Evolutionary conservation across 1,140 invertebrate genomes (phyloP), one percentile per base, ranked within the genome.

Genomic region (Lasioglossum baleicum): DNA sequence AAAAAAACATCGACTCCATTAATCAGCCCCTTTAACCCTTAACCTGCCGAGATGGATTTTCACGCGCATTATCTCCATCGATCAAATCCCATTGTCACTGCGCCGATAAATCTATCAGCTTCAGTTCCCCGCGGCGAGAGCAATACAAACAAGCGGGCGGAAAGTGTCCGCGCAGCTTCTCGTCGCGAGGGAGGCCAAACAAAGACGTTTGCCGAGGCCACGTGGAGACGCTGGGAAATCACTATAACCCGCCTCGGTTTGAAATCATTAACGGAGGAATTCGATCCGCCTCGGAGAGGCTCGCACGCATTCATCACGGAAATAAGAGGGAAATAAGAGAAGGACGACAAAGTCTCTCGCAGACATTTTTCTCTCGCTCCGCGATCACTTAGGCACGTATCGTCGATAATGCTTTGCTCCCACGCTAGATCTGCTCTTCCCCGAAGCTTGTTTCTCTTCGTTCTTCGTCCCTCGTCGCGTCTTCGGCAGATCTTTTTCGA

Each of bases 371-470:
- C 40, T 61, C 66, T 31, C 67, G 53, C n/a, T 31, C 42, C 60
- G 65, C 60, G 31, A 86, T 77, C 83, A 88, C 84, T 87, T 82
- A 86, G 80, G 60, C 81, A 84, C 86, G 81, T 88, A 81, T 78
- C 78, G 4, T 42, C 70, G 74, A 85, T 84, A 86, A 84, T 74
- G 68, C 76, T 42, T 20, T 15, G 51, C 69, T 78, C 66, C 61
- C n/a, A 61, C 66, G 75, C 35, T 35, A 35, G 26, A 77, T 77
- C 66, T 56, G n/a, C 48, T 20, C 56, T n/a, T 53, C 15, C 51
- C 17, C 17, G 51, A 53, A 53, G 44, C 10, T 48, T 11, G 44
- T 48, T 48, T 11, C 44, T 48, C 8, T 48, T 48, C 8, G 44
- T 48, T 10, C 44, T 48, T 48, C 44, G 44, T 1, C 44, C 11